Percentiles rank a stretch among this genome's conserved stretches.
Evolutionary conservation across 2,113 vertebrate species (phyloP).

Genomic region (Saccopteryx leptura): DNA sequence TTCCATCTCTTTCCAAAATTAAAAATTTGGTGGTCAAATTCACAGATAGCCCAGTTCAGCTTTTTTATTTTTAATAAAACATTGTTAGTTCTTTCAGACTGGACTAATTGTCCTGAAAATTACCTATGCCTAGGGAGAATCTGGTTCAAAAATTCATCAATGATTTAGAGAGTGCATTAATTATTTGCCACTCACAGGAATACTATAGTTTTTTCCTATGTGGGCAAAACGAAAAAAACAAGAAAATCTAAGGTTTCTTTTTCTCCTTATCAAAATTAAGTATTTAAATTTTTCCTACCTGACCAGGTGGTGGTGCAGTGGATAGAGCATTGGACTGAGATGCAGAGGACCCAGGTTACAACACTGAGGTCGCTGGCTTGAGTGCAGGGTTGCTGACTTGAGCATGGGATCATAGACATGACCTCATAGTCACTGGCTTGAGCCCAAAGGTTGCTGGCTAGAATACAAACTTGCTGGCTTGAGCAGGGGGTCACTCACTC

Average conservation of each 20-base stretch:
- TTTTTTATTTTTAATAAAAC: conserved; percentile 44
- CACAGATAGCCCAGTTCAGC: neutral
- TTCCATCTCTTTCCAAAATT: conserved; percentile 32
- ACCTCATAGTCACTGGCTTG: too few species aligned
- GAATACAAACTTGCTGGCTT: too few species aligned
- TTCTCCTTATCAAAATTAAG: neutral
- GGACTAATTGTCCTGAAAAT: conserved; percentile 19
- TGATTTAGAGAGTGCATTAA: neutral
- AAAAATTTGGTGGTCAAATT: neutral
- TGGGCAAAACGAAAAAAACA: neutral
- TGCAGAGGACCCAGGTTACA: too few species aligned
- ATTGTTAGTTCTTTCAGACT: neutral
- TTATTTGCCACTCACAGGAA: neutral
- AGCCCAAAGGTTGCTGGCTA: too few species aligned
- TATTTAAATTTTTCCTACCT: neutral
- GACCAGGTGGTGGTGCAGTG: too few species aligned
- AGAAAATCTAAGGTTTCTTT: conserved; percentile 18
- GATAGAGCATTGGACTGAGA: too few species aligned
- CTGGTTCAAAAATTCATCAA: conserved; percentile 33
- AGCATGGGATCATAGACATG: too few species aligned
- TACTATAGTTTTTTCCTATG: neutral
- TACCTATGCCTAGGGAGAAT: neutral
- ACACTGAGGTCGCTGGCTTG: too few species aligned
- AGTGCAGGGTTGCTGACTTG: too few species aligned
- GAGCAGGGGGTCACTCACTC: too few species aligned